Base-by-base conservation (phyloP, 2,113 vertebrate genomes). In the Collichthys lucidus region DNA sequence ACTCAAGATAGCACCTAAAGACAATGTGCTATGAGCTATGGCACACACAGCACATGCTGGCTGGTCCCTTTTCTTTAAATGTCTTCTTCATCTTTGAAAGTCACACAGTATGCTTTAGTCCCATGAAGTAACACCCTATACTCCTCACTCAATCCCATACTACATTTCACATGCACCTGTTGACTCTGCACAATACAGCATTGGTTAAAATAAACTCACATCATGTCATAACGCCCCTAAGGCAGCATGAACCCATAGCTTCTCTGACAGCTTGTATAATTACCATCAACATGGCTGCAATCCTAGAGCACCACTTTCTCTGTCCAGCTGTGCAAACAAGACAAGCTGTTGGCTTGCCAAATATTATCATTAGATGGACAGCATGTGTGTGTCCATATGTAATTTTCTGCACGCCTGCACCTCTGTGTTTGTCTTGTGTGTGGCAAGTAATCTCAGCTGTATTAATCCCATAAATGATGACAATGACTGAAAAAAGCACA, bases 311-410 rank as follows among this genome's bases (percentile, higher is more conserved):
- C 26, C 60, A 16, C 66, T 52, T 79, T 82, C 77, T 76, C 42
- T 4, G 52, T 70, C 74, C 87, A 92, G 86, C 92, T 93, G 91
- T 82, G 69, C 82, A 91, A 92, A 91, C 82, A 84, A 1, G 14
- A 16, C 46, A 52, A 31, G 8, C 24, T 69, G 74, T 66, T 42
- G 50, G 10, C 20, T 49, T 2, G 46, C 42, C 56, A 35, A 26
- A 68, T 61, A 26, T 49, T 67, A 46, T 52, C 57, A 59, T 72
- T 60, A 40, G 44, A 67, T 73, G 53, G 20, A 50, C 44, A 8
- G 7, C 59, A 1, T 74, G 57, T 74, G 42, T 35, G 66, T 57
- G 47, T 77, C 50, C 60, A 17, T 70, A 15, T 46, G 65, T 76
- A 12, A 44, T 52, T 71, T 66, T 82, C 31, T 62, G 22, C 79